phyloP scores from a whole-genome alignment of 2,888 invertebrate species.

The Epicampocera succincta region DNA sequence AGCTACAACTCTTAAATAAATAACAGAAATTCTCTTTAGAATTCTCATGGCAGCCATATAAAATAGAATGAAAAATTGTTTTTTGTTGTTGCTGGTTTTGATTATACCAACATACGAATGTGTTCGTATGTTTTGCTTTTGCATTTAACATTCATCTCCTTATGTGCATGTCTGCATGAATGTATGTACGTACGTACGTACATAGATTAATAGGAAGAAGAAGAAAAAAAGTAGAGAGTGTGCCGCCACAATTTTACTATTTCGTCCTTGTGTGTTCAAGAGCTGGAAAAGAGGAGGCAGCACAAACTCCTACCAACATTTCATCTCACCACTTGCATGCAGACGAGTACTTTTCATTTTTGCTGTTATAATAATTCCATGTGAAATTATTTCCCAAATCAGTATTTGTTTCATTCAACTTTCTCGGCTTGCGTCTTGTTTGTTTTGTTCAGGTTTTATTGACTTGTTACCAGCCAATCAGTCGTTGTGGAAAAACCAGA shows the following conservation, averaged over 20 bases:
- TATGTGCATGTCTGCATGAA: too few relatives aligned
- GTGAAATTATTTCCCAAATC: neutral
- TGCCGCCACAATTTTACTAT: slow-evolving; percentile 20
- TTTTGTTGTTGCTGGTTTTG: slow-evolving; percentile 18
- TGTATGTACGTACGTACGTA: too few relatives aligned
- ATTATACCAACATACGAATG: neutral
- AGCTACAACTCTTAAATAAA: slow-evolving; percentile 60
- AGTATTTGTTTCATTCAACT: neutral
- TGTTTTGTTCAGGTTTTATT: too few relatives aligned
- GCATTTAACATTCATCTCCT: too few relatives aligned
- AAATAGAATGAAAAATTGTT: slow-evolving; percentile 24
- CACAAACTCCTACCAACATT: slow-evolving; percentile 11
- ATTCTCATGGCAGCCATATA: slow-evolving; percentile 51
- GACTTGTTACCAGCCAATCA: too few relatives aligned
- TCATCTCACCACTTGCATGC: slow-evolving; percentile 45
- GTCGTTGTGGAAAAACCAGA: too few relatives aligned
- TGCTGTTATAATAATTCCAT: neutral
- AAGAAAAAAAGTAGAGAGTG: slow-evolving; percentile 1
- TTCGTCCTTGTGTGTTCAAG: neutral
- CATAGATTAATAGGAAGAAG: too few relatives aligned
- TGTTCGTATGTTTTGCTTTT: too few relatives aligned
- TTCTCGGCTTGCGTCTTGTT: neutral
- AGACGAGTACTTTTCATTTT: neutral
- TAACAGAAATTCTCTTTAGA: slow-evolving; percentile 59
- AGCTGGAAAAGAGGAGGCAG: neutral